Evolutionary conservation across 1,140 invertebrate species (phyloP).

Genomic region (Hirudo medicinalis): DNA sequence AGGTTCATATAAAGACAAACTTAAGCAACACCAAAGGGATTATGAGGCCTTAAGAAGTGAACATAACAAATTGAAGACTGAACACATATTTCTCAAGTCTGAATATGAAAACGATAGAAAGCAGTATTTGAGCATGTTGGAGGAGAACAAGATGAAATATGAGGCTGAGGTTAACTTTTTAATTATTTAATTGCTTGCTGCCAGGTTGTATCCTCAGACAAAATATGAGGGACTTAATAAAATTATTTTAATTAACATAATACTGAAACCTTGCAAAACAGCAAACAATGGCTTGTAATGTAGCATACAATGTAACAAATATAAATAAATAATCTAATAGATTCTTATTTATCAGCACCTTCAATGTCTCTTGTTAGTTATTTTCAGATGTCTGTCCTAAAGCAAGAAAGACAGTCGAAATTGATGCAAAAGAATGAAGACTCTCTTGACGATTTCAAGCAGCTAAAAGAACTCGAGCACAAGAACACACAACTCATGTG

Average conservation of each 20-base stretch:
- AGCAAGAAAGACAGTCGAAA: background rate
- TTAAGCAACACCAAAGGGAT: background rate
- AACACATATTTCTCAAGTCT: constrained; percentile 3
- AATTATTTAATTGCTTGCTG: no score
- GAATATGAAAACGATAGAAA: constrained; percentile 7
- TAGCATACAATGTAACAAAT: no score
- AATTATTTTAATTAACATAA: no score
- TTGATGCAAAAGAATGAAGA: background rate
- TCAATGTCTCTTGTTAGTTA: no score
- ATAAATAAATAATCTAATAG: constrained; percentile 3
- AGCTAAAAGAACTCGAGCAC: background rate
- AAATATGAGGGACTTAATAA: no score
- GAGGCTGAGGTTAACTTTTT: background rate
- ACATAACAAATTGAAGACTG: constrained; percentile 1
- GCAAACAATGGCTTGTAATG: no score
- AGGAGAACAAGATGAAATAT: background rate
- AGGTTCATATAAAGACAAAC: background rate
- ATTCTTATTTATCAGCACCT: no score
- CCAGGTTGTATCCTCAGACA: no score
- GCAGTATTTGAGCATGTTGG: background rate
- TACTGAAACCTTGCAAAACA: no score
- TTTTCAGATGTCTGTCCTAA: background rate
- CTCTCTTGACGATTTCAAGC: background rate
- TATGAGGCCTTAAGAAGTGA: constrained; percentile 3
- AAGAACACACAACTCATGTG: background rate